Percentiles rank a stretch among this genome's conserved stretches.
phyloP scores from a whole-genome alignment of 2,888 invertebrate genomes.

The Vandiemenella viatica region DNA sequence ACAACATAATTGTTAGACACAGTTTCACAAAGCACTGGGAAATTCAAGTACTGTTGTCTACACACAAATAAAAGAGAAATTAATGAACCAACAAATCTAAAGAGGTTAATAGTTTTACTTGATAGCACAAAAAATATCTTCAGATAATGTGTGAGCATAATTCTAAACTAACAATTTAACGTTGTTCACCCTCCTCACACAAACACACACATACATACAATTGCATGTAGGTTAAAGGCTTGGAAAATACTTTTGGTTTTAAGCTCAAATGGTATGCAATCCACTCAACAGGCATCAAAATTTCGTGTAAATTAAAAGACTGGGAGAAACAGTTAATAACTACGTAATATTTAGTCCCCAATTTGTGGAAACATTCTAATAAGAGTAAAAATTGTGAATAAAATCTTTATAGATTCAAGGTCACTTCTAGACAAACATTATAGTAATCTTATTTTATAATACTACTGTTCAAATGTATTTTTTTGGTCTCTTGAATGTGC shows the following conservation, averaged over 20 bases:
- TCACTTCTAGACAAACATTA: background rate
- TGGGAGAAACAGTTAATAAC: background rate
- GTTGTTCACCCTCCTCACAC: background rate
- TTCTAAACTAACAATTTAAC: too few species aligned
- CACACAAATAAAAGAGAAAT: too few species aligned
- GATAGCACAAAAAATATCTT: too few species aligned
- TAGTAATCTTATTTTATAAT: background rate
- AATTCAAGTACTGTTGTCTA: too few species aligned
- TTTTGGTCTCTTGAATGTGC: background rate
- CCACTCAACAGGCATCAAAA: background rate
- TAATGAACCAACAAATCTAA: too few species aligned
- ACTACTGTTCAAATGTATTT: too few species aligned
- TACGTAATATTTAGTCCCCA: background rate
- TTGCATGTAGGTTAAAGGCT: background rate
- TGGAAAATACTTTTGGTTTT: too few species aligned
- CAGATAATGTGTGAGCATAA: too few species aligned
- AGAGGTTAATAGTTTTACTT: too few species aligned
- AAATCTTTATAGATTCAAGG: background rate
- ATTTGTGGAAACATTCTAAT: background rate
- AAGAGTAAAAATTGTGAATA: background rate
- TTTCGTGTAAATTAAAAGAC: background rate
- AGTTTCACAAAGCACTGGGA: too few species aligned
- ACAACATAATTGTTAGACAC: too few species aligned
- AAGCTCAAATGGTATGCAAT: too few species aligned
- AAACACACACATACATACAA: background rate